These are phyloP conservation scores for Microtus obscurus DNA, from an alignment of 2,797 vertebrate genomes.

Conservation along the genomic window DNA sequence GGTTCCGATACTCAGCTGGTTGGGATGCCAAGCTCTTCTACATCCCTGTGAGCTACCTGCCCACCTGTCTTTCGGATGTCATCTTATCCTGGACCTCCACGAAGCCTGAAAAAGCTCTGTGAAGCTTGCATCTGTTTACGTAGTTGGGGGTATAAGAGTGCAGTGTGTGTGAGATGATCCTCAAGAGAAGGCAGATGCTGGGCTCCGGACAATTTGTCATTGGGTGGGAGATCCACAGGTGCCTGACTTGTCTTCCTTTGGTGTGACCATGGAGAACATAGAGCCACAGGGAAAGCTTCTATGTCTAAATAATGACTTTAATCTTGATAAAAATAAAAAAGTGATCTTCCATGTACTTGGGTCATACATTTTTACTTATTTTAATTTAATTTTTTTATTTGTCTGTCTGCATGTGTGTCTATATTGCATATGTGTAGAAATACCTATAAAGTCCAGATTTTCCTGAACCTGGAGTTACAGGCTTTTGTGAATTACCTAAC, in stretches of 20 bases:
- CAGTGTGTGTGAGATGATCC: not conserved
- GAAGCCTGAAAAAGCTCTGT: not conserved
- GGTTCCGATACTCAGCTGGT: conserved; percentile 77
- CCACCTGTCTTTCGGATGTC: conserved; percentile 70
- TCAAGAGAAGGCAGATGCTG: not conserved
- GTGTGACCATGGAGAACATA: not conserved
- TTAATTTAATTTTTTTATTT: not conserved
- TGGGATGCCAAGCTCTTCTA: conserved; percentile 78
- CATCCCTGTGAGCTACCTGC: conserved; percentile 85
- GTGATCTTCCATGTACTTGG: not conserved
- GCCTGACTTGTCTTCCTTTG: not conserved
- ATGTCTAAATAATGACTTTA: not conserved
- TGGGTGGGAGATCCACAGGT: not conserved
- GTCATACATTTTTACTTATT: not conserved
- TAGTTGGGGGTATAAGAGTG: not conserved
- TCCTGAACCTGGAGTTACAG: not conserved
- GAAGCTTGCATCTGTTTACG: not conserved
- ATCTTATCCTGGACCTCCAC: fast-evolving
- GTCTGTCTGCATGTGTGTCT: not conserved
- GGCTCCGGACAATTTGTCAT: not conserved
- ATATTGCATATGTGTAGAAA: too few species aligned
- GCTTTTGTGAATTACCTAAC: not conserved
- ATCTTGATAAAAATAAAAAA: not conserved
- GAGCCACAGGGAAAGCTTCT: not conserved
- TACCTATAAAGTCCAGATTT: not conserved